Base-by-base conservation (phyloP, 2,113 vertebrate species). In the Vanacampus margaritifer region DNA sequence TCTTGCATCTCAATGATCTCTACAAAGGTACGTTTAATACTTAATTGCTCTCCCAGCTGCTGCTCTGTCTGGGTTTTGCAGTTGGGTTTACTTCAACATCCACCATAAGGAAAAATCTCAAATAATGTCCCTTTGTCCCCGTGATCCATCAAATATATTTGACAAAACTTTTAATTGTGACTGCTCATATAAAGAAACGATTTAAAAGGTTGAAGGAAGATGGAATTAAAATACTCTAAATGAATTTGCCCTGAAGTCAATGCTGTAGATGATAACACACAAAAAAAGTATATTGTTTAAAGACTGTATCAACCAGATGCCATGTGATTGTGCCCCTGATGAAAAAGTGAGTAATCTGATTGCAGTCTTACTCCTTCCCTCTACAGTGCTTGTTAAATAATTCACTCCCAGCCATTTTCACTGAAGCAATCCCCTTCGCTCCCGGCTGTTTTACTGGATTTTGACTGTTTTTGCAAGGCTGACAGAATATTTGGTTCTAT, bases 1-100 rank as follows among this genome's bases (percentile, higher is more conserved):
- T 70, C 58, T 65, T 57, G 64, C 57, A 63, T 69, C 56, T 59
- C 58, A 45, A 43, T 57, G 69, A 71, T 68, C 63, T 70, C 71
- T 65, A 66, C 67, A 81, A 76, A 81, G 69, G 74, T 83, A 82
- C 84, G 84, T 84, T 88, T 81, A 85, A 86, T 78, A 75, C 87
- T 84, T 87, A 87, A 90, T 89, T 84, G 74, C 83, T 74, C 79
- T 81, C 66, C 59, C 89, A 91, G 83, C 83, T 90, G 83, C 69
- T 68, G 67, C 77, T 65, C 79, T 68, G 79, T 78, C 72, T 78
- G 67, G 71, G 64, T 60, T 67, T 69, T 66, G 63, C 9, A 43
- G 0, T 69, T 37, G 39, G 68, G 28, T 56, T 68, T 71, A n/a
- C 77, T 76, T 67, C 50, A 57, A 75, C 46, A 19, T 41, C 59